Evolutionary conservation across 2,888 invertebrate genomes (phyloP), one percentile per base, ranked within the genome.

Genomic region (Mayetiola destructor): DNA sequence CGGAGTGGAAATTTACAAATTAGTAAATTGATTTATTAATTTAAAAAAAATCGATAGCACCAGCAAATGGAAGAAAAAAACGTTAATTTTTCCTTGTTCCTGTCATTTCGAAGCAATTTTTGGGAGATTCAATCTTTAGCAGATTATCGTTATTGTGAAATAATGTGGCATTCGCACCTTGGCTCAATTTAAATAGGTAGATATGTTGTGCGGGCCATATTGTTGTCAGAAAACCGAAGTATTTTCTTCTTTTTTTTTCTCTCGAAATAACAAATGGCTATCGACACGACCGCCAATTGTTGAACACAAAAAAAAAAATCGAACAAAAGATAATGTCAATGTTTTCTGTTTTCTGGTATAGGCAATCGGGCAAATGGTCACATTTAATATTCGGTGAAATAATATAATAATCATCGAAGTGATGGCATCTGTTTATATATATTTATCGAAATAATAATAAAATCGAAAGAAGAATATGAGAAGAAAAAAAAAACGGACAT

Each of bases 1-100:
- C 23, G 39, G 20, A 39, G 39, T 12, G 39, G 23, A 6, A 21
- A 23, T 48, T 48, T 27, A 48, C 48, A 48, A 23, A 48, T 48
- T 48, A 27, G n/a, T 48, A 48, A 48, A 48, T 27, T 48, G 48
- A 48, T 48, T 48, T 48, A 27, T 27, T 48, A 27, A 48, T 27
- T 48, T 27, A 48, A 48, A 48, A 9, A 27, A 27, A 27, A 27
- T 48, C 18, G 27, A 27, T 48, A 27, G 20, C 12, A 14, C 10
- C 32, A n/a, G n/a, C n/a, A n/a, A n/a, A n/a, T n/a, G n/a, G n/a
- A n/a, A n/a, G n/a, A n/a, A n/a, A n/a, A n/a, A n/a, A n/a, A n/a
- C n/a, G n/a, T n/a, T 12, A 32, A 32, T 42, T 42, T 14, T 23
- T 42, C 23, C 14, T 21, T 21, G 12, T n/a, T 48, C 27, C 27